A percentile compares a stretch with the other conserved stretches of the same genome.
phyloP scores from a whole-genome alignment of 2,888 invertebrate genomes.

The Orchestes rusci region DNA sequence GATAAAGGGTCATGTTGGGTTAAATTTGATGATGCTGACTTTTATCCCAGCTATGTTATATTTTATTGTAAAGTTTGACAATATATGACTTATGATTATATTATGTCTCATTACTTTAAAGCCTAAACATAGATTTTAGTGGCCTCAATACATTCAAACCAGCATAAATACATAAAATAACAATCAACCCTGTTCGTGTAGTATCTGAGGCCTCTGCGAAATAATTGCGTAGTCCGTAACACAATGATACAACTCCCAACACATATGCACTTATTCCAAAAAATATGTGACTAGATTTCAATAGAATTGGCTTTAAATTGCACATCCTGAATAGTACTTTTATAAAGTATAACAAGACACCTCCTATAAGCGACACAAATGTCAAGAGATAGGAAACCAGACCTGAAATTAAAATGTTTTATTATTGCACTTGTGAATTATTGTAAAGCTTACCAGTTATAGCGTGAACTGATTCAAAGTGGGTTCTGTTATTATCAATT shows the following conservation, averaged over 20 bases:
- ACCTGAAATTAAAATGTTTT: slow-evolving; percentile 25
- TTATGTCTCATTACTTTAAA: slow-evolving; percentile 3
- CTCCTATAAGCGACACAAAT: slow-evolving; percentile 20
- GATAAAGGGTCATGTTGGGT: slow-evolving; percentile 6
- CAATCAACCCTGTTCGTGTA: slow-evolving; percentile 21
- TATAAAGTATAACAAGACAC: slow-evolving; percentile 12
- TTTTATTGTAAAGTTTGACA: slow-evolving; percentile 8
- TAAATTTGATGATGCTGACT: slow-evolving; percentile 20
- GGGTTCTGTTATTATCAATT: slow-evolving; percentile 17
- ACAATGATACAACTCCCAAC: slow-evolving; percentile 24
- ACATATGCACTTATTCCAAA: slow-evolving; percentile 24
- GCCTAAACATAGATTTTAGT: slow-evolving; percentile 6
- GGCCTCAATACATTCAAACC: slow-evolving; percentile 22
- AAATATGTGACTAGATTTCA: slow-evolving; percentile 23
- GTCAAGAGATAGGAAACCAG: slow-evolving; percentile 25
- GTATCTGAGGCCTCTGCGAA: slow-evolving; percentile 6
- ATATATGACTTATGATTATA: slow-evolving; percentile 1
- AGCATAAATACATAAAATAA: slow-evolving; percentile 22
- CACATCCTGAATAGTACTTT: slow-evolving; percentile 7
- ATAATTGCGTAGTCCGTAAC: slow-evolving; percentile 23
- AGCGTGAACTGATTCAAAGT: slow-evolving; percentile 33
- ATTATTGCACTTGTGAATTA: background rate
- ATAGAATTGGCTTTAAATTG: slow-evolving; percentile 8
- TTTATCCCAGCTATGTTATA: slow-evolving; percentile 20
- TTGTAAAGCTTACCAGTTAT: slow-evolving; percentile 24